phyloP scores from a whole-genome alignment of 1,140 invertebrate genomes.

The Ganaspis sp. region DNA sequence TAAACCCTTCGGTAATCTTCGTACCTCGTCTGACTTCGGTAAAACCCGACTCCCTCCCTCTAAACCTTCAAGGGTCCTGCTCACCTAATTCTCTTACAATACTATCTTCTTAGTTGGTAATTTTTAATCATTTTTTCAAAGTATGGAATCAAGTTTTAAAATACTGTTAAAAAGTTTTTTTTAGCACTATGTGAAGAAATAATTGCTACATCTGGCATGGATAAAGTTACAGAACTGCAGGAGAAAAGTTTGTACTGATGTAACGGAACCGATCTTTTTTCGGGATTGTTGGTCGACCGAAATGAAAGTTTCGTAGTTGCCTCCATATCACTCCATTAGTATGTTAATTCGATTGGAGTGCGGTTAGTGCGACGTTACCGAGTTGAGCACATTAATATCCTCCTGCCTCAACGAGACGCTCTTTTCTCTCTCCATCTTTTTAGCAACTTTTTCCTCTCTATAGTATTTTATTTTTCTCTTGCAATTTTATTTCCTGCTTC shows the following conservation, averaged over 20 bases:
- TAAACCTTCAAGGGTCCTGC: too few species aligned
- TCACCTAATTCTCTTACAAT: too few species aligned
- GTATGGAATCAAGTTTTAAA: too few species aligned
- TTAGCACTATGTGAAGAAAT: background rate
- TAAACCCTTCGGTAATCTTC: too few species aligned
- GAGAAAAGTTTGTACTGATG: constrained; percentile 15
- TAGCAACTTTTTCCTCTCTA: constrained; percentile 12
- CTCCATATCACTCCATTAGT: constrained; percentile 42
- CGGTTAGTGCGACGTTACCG: constrained; percentile 39
- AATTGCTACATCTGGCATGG: background rate
- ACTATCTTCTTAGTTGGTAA: too few species aligned
- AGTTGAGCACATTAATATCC: constrained; percentile 44
- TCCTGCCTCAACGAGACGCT: background rate
- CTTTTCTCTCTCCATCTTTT: constrained; percentile 20
- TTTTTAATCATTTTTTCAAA: too few species aligned
- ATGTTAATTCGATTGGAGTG: constrained; percentile 57
- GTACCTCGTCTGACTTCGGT: too few species aligned
- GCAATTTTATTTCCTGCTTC: background rate
- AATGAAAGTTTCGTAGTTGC: constrained; percentile 57
- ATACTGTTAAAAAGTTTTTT: too few species aligned
- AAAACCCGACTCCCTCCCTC: too few species aligned
- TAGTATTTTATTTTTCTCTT: background rate
- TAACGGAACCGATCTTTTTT: constrained; percentile 30
- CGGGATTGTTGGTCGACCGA: constrained; percentile 33
- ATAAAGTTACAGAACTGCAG: background rate